phyloP scores from a whole-genome alignment of 1,140 invertebrate genomes.

The Metopolophium dirhodum region DNA sequence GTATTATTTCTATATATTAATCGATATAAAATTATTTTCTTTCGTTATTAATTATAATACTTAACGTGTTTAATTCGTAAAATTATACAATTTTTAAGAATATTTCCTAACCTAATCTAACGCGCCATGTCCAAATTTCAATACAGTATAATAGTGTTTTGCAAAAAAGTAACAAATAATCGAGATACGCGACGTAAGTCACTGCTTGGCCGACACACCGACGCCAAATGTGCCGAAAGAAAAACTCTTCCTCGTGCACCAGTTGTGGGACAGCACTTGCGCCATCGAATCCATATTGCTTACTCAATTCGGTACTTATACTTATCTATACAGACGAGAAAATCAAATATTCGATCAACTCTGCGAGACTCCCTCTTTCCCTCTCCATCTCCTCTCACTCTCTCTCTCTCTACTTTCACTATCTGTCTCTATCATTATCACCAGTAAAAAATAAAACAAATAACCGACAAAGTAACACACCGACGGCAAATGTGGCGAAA shows the following conservation, averaged over 20 bases:
- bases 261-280: not conserved
- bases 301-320: not conserved
- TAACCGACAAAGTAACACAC: too few relatives aligned
- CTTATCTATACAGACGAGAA: not conserved
- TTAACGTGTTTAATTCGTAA: not conserved
- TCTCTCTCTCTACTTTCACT: not conserved
- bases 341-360: not conserved
- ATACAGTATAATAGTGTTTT: not conserved
- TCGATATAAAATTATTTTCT: not conserved
- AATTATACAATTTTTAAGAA: not conserved
- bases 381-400: not conserved
- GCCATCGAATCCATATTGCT: not conserved
- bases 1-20: not conserved
- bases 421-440: not conserved
- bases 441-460: not conserved
- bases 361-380: not conserved
- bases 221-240: not conserved
- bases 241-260: not conserved
- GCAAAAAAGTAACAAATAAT: not conserved
- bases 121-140: not conserved
- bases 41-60: not conserved
- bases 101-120: too few relatives aligned
- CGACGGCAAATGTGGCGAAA: too few relatives aligned
- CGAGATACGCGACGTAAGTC: not conserved
- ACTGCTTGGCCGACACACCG: not conserved